Base-by-base conservation (phyloP, 1,140 invertebrate genomes). In the Odontomachus brunneus region DNA sequence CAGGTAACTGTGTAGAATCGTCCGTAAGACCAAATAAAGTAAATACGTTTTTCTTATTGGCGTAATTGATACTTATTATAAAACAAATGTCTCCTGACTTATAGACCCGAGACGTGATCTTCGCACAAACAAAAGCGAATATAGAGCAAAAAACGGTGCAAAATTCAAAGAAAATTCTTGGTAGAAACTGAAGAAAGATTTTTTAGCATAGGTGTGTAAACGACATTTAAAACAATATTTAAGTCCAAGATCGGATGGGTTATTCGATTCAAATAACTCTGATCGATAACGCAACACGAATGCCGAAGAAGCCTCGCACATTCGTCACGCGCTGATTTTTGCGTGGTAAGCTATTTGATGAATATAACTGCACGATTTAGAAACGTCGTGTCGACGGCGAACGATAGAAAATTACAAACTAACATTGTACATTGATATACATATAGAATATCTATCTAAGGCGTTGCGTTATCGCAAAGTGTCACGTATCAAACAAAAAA, bases 341-440 rank as follows among this genome's bases (percentile, higher is more conserved):
- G 48, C 12, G 19, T 67, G 66, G 84, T 82, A 81, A 57, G 19
- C 26, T 80, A 12, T 53, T 59, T 26, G 19, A 11, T 48, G 57
- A 60, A 75, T 60, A 17, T 82, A 84, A 86, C 80, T 85, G 57
- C 89, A n/a, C n/a, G n/a, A n/a, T n/a, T n/a, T n/a, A n/a, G n/a
- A n/a, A n/a, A 83, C 84, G 84, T 66, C 15, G 15, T 11, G 26
- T 14, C 19, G 19, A 38, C 0, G 7, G 57, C 19, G 57, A 5
- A 53, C n/a, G n/a, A n/a, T n/a, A n/a, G n/a, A n/a, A n/a, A 53
- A 53, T 17, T 3, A 2, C 0, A 1, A 12, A 26, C 12, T 14
- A 48, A 59, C 38, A 24, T 57, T 17, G 0, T 15, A 11, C n/a
- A n/a, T n/a, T n/a, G n/a, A n/a, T n/a, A n/a, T n/a, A n/a, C n/a